phyloP scores from a whole-genome alignment of 2,113 vertebrate genomes.

The Eulemur macaco region DNA sequence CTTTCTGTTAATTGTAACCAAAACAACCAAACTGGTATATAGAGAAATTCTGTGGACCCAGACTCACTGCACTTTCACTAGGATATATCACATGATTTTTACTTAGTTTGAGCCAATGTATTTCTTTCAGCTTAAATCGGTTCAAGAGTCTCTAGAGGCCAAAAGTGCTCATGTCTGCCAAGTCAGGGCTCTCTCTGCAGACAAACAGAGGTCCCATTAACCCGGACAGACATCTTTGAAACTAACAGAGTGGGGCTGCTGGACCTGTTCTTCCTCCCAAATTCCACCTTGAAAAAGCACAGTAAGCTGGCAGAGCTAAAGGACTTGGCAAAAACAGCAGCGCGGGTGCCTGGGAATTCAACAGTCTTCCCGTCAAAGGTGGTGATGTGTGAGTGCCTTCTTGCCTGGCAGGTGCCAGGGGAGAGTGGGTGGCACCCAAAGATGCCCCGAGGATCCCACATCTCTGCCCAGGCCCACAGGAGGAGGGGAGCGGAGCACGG shows the following conservation, averaged over 20 bases:
- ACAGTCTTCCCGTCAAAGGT: slow-evolving; percentile 51
- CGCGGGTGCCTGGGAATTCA: slow-evolving; percentile 31
- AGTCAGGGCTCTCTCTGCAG: neutral
- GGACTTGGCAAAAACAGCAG: neutral
- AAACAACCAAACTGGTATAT: neutral
- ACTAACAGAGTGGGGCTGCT: slow-evolving; percentile 61
- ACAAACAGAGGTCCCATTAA: slow-evolving; percentile 47
- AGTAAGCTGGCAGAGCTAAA: neutral
- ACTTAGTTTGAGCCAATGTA: neutral
- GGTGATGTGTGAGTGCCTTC: slow-evolving; percentile 80
- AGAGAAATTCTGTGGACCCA: neutral
- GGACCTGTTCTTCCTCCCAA: slow-evolving; percentile 35
- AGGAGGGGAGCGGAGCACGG: neutral
- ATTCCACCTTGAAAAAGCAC: slow-evolving; percentile 42
- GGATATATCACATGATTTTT: neutral
- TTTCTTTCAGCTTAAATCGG: neutral
- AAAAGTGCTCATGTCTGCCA: neutral
- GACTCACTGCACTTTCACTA: neutral
- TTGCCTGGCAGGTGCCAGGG: slow-evolving; percentile 77
- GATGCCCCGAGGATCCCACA: slow-evolving; percentile 72
- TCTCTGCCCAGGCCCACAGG: slow-evolving; percentile 62
- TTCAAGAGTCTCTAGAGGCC: neutral
- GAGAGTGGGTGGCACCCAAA: slow-evolving; percentile 77
- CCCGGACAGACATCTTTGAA: slow-evolving; percentile 74
- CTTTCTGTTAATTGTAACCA: neutral